Evolutionary conservation across 2,113 vertebrate genomes (phyloP), one percentile per base, ranked within the genome.

Genomic region (Oophaga pumilio): DNA sequence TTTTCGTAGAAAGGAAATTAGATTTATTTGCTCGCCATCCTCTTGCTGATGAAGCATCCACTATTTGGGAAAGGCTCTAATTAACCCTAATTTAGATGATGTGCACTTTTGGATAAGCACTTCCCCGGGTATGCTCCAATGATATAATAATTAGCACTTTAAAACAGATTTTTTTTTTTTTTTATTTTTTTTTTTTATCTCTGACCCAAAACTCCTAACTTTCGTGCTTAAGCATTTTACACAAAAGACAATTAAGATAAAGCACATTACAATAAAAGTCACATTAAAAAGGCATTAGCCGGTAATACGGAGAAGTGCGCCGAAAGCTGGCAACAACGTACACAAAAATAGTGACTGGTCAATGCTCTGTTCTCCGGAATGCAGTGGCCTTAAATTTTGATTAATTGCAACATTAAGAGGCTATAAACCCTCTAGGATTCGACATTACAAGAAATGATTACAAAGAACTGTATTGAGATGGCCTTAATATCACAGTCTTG

Each of bases 21-120:
- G 94, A 96, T 96, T 96, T 97, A 96, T 97, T 96, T 96, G 96
- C 95, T 94, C 71, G 90, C 95, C 89, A 90, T 94, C 95, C 94
- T 94, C 94, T 91, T 95, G 96, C 95, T 96, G 94, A 95, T 93
- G 94, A 95, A 95, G 93, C 92, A 91, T 91, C 53, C 87, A 90
- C 92, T 92, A 94, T 94, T 95, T 91, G 89, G 93, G 92, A 95
- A 94, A 96, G 93, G 92, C 95, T 95, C 96, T 97, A 96, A 97
- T 97, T 96, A 97, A 96, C 94, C 94, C 96, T 96, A 92, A 93
- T 97, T 97, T 95, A 92, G 90, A 92, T 94, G 93, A 93, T 92
- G 86, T n/a, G 52, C 90, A 92, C 89, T 91, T 93, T 89, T 89
- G 71, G 79, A 82, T 56, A 71, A 76, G 86, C 57, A 76, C 57